Evolutionary conservation across 2,113 vertebrate genomes (phyloP).

Genomic region (Tamias sibiricus): DNA sequence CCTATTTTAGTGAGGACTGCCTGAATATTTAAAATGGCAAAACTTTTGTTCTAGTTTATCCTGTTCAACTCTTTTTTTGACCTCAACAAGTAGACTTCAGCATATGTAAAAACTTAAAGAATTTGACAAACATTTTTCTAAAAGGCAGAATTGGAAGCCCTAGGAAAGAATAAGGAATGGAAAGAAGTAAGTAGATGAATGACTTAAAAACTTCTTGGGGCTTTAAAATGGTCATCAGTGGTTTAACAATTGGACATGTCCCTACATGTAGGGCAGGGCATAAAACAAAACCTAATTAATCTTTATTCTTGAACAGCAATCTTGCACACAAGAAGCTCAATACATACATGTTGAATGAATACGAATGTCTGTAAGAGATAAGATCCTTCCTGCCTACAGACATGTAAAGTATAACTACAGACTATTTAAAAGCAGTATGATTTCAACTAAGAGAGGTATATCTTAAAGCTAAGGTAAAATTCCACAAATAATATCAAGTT

Average conservation of each 20-base stretch:
- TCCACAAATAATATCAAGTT: not conserved
- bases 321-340: not conserved
- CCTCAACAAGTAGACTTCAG: not conserved
- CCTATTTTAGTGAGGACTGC: not conserved
- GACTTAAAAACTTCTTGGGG: not conserved
- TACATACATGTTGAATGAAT: not conserved
- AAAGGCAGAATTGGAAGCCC: not conserved
- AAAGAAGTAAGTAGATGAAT: not conserved
- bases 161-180: not conserved
- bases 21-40: not conserved
- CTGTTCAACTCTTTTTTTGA: not conserved
- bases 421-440: constrained; percentile 30
- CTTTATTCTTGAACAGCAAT: not conserved
- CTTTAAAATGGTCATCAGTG: not conserved
- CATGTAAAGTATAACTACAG: not conserved
- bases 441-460: constrained; percentile 26
- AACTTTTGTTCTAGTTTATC: not conserved
- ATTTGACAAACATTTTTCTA: not conserved
- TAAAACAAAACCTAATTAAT: not conserved
- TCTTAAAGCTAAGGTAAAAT: constrained; percentile 47
- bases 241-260: not conserved
- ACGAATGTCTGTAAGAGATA: not conserved
- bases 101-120: not conserved
- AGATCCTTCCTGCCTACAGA: not conserved
- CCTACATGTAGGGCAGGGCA: not conserved